Conservation (phyloP, 2,888 invertebrate genomes). For the Nasonovia ribisnigri region DNA sequence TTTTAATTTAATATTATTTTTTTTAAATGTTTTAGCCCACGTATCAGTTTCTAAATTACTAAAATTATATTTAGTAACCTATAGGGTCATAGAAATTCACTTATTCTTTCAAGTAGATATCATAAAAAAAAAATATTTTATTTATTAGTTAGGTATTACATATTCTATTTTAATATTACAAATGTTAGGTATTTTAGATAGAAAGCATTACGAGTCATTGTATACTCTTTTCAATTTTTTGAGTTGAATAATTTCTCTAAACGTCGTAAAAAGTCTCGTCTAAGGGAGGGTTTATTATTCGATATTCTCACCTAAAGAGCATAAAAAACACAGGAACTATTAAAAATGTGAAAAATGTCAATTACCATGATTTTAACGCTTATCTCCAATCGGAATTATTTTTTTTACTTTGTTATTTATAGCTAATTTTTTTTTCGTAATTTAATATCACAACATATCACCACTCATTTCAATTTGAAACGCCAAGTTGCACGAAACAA, state of each 20-base stretch:
- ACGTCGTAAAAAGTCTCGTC: background rate
- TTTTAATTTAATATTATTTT: background rate
- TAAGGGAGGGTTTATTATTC: background rate
- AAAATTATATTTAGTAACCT: background rate
- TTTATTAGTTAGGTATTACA: no score
- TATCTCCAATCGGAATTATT: background rate
- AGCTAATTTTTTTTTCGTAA: background rate
- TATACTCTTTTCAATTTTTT: background rate
- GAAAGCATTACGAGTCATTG: background rate
- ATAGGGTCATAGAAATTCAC: background rate
- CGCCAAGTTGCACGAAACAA: background rate
- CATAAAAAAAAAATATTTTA: no score
- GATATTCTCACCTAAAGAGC: background rate
- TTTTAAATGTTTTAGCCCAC: background rate
- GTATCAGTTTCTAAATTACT: background rate
- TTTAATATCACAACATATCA: background rate
- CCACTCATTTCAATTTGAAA: background rate
- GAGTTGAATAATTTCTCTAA: background rate
- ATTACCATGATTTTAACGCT: background rate
- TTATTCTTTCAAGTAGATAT: background rate
- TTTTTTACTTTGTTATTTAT: background rate
- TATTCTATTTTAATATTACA: background rate
- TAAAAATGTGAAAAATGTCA: background rate
- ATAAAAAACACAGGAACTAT: background rate
- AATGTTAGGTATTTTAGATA: background rate